A percentile compares a stretch with the other conserved stretches of the same genome.
Conservation (phyloP, 2,113 vertebrate genomes). For the Nothobranchius furzeri region DNA sequence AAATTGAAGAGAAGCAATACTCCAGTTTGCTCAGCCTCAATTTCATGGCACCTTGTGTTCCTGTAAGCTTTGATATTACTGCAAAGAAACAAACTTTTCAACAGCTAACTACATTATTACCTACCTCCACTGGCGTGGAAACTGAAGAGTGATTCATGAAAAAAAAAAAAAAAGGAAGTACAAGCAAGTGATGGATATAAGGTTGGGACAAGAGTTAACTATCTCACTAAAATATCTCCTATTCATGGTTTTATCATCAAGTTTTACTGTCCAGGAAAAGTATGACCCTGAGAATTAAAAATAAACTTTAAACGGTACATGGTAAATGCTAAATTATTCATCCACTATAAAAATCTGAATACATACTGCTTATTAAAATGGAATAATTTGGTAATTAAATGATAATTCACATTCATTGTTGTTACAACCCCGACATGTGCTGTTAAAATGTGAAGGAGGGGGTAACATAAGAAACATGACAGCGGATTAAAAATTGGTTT, state of each 20-base stretch:
- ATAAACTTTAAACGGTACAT: neutral
- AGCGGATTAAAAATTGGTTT: too few relatives aligned
- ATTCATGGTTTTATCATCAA: too few relatives aligned
- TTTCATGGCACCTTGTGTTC: constrained; percentile 28
- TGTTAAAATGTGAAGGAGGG: too few relatives aligned
- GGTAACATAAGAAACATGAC: too few relatives aligned
- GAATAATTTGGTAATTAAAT: neutral
- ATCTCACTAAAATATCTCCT: neutral
- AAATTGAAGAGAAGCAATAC: constrained; percentile 13
- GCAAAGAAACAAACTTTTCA: constrained; percentile 52
- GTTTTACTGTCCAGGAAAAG: neutral
- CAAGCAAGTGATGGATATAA: constrained; percentile 23
- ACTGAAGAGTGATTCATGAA: constrained; percentile 21
- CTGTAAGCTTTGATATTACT: constrained; percentile 36
- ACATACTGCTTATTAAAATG: neutral
- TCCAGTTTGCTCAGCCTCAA: constrained; percentile 41
- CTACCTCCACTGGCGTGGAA: constrained; percentile 41
- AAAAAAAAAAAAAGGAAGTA: constrained; percentile 31
- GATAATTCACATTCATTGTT: neutral
- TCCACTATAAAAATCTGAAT: neutral
- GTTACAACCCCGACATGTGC: too few relatives aligned
- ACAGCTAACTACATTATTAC: constrained; percentile 62
- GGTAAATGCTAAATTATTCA: neutral
- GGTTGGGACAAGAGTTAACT: constrained; percentile 1
- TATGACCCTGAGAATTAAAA: constrained; percentile 18